Conservation (phyloP, 2,797 vertebrate genomes). For the Poeciliopsis gracilis region DNA sequence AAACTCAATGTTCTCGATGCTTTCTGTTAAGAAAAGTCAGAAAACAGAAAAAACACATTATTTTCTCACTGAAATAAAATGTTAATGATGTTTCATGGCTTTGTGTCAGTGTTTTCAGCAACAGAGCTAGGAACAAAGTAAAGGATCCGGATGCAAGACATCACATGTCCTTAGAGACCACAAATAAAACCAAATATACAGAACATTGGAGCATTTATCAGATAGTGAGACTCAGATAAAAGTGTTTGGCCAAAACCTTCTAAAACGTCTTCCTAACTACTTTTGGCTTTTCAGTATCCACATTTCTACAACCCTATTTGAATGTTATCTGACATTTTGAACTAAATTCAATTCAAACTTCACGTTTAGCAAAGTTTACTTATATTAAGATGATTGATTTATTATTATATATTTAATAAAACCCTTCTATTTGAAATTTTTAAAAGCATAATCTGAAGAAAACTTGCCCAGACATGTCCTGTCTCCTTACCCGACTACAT, state of each 20-base stretch:
- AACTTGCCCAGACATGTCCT: slow-evolving; percentile 47
- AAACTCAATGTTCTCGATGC: slow-evolving; percentile 28
- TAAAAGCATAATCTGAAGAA: slow-evolving; percentile 34
- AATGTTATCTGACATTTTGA: background rate
- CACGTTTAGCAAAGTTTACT: background rate
- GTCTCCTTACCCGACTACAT: slow-evolving; percentile 64
- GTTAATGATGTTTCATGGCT: background rate
- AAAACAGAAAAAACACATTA: background rate
- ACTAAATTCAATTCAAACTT: background rate
- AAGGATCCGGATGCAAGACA: background rate
- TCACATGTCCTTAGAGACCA: background rate
- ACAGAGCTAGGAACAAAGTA: background rate
- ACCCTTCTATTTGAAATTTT: background rate
- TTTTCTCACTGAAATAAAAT: background rate
- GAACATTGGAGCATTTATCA: background rate
- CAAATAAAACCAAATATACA: background rate
- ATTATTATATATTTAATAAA: background rate
- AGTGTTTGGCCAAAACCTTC: no score
- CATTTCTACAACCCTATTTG: background rate
- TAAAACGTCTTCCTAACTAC: background rate
- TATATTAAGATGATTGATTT: background rate
- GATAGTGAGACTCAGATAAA: background rate
- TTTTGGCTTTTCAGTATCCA: background rate
- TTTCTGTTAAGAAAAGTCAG: background rate
- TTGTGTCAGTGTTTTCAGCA: background rate